Percentiles rank a stretch among this genome's conserved stretches.
phyloP scores from a whole-genome alignment of 1,140 invertebrate genomes.

The Ips nitidus region DNA sequence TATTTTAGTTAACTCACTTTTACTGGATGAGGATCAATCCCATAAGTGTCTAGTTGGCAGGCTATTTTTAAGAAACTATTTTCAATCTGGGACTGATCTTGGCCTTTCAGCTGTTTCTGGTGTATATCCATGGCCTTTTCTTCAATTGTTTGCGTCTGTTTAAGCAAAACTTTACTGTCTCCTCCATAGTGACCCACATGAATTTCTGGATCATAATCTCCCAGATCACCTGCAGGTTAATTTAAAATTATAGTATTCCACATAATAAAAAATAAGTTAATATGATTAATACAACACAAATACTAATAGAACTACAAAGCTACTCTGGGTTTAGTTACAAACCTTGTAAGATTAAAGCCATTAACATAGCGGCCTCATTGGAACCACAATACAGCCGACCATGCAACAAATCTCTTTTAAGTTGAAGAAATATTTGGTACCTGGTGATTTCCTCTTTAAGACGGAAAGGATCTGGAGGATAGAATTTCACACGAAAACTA shows the following conservation, averaged over 20 bases:
- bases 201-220: conserved; percentile 89
- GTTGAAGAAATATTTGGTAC: conserved; percentile 91
- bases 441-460: conserved; percentile 85
- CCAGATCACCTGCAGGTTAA: conserved; percentile 78
- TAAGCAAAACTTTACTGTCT: conserved; percentile 86
- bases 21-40: conserved; percentile 96
- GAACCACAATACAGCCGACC: conserved; percentile 89
- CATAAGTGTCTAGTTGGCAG: conserved; percentile 90
- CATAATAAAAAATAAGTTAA: neutral
- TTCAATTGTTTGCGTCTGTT: conserved; percentile 89
- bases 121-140: conserved; percentile 88
- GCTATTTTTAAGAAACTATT: conserved; percentile 84
- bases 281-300: neutral
- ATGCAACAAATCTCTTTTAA: conserved; percentile 92
- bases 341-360: conserved; percentile 94
- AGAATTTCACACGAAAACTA: conserved; percentile 93
- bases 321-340: neutral
- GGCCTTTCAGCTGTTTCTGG: conserved; percentile 73
- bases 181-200: conserved; percentile 89
- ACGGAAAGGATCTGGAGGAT: conserved; percentile 84
- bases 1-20: conserved; percentile 66
- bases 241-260: conserved; percentile 1
- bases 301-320: neutral
- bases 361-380: conserved; percentile 85
- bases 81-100: conserved; percentile 76